Evolutionary conservation across 2,888 invertebrate genomes (phyloP), one percentile per base, ranked within the genome.

Genomic region (Eupithecia pulchellata): DNA sequence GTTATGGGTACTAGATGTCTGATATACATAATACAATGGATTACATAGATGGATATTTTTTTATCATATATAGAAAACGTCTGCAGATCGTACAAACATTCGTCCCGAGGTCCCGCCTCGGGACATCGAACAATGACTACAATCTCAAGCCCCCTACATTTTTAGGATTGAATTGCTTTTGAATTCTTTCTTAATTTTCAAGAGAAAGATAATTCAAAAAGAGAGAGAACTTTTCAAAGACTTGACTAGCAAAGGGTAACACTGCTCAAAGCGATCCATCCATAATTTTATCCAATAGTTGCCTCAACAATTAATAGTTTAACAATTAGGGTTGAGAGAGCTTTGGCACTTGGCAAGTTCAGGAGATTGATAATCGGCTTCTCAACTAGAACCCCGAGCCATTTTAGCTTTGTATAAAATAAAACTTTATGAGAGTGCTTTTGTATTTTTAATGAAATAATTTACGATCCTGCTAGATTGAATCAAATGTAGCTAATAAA

Each of bases 311-410:
- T 60, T 32, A 20, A 61, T 61, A 61, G 61, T 61, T 61, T 36
- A 32, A 36, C 32, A 57, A 61, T 32, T 20, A 61, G 32, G 32
- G 29, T 60, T 60, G 60, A 32, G 11, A n/a, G 61, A 32, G 32
- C 61, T 61, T 34, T 20, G 34, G 34, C 55, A 65, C 64, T 62
- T 67, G 20, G 27, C 27, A 34, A 67, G 67, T 67, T 62, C 65
- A n/a, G 27, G 52, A 52, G 52, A 62, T 61, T 34, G 62, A 62
- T 34, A 62, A 62, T 62, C 61, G 61, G 62, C 67, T 29, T 66
- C 17, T 42, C 14, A 66, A 66, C 52, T 34, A 9, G 27, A 36
- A 20, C 20, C 34, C 61, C 9, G 32, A 34, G 32, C 20, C 30
- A 34, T 4, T 61, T 61, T 61, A 32, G 20, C 25, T 4, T 25